Base-by-base conservation (phyloP, 2,888 invertebrate genomes). In the Lasioglossum figueresi region DNA sequence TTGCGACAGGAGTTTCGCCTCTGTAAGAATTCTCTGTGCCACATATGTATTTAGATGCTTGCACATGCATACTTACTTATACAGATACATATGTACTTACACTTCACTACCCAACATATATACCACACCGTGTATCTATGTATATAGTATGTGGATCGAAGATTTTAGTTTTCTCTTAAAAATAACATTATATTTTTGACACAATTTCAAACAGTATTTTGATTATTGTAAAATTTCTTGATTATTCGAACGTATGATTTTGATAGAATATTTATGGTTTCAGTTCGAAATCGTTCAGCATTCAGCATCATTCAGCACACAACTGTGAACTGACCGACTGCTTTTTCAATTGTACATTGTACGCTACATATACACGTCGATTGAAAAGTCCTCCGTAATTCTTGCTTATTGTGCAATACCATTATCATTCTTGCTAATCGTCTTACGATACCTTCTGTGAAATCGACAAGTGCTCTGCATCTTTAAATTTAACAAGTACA, bases 251-350 rank as follows among this genome's bases (percentile, higher is more conserved):
- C 63, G 4, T 72, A 34, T 4, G 10, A 4, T 27, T 23, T 12
- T 2, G 14, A 10, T 31, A 2, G 73, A 56, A 76, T 43, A 31
- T 19, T 45, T 16, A 34, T 48, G 1, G n/a, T 27, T 45, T 23
- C 23, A 27, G 16, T 48, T 59, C 27, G 43, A 71, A 82, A 48
- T 73, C 43, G 19, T 40, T 63, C 34, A 48, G 37, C 1, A 43
- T 52, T 52, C 52, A 52, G 52, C 23, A 23, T 43, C 2, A 40
- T 48, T 48, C 48, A 48, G 48, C 23, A 23, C 52, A 76, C 63
- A 31, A 80, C 4, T 56, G 80, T 72, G 80, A 82, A 82, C 23
- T 34, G 56, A 66, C 37, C 52, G 63, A 37, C 45, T 37, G 43
- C 40, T 76, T 59, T 59, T 48, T 48, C 76, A 70, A 48, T 68